A percentile compares a stretch with the other conserved stretches of the same genome.
Evolutionary conservation across 2,113 vertebrate genomes (phyloP).

Genomic region (Tachysurus fulvidraco): DNA sequence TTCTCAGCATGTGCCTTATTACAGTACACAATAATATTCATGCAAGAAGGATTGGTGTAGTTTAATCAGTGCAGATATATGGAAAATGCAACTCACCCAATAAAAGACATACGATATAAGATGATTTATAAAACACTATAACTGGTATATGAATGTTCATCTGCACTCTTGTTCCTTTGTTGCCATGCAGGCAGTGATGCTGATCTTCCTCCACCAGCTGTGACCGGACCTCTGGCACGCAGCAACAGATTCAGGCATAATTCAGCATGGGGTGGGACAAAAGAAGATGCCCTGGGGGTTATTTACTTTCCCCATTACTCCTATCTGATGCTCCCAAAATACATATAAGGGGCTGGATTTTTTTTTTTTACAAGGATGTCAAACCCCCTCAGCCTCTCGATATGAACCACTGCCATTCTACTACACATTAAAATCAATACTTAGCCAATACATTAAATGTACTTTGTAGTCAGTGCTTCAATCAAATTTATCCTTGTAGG

Average conservation of each 20-base stretch:
- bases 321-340: constrained; percentile 1
- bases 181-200: constrained; percentile 31
- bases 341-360: not conserved
- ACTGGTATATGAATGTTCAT: not conserved
- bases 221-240: not conserved
- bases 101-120: not conserved
- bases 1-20: not conserved
- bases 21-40: not conserved
- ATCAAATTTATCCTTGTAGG: not conserved
- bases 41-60: not conserved
- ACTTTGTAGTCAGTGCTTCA: not conserved
- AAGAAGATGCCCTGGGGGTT: constrained; percentile 9
- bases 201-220: constrained; percentile 23
- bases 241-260: constrained; percentile 11
- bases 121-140: not conserved
- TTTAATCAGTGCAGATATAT: not conserved
- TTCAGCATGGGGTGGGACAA: constrained; percentile 1
- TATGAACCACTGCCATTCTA: constrained; percentile 15
- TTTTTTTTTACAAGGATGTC: not conserved
- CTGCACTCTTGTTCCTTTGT: constrained; percentile 3
- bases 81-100: not conserved
- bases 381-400: not conserved
- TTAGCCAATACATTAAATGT: not conserved
- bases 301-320: not conserved
- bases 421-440: constrained; percentile 13